Evolutionary conservation across 2,113 vertebrate genomes (phyloP), one percentile per base, ranked within the genome.

Genomic region (Arenaria interpres): DNA sequence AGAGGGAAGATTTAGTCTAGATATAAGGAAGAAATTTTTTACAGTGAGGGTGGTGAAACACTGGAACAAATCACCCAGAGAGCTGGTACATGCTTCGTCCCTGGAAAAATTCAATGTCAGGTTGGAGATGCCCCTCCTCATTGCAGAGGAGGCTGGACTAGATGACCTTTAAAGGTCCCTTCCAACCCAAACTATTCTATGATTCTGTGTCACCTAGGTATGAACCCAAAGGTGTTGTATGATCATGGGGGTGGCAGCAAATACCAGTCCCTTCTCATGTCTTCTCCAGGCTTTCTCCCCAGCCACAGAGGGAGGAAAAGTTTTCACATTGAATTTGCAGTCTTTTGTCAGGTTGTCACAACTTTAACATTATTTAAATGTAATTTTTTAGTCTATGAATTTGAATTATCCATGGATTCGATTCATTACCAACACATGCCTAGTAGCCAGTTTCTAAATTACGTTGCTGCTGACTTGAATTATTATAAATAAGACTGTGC

Each of bases 401-500:
- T 97, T 97, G 90, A 97, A 97, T 97, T 97, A 97, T 93, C 94
- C 92, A 94, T 96, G 95, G 94, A 97, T 97, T 98, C 77, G 53
- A 93, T 97, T 98, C 79, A 97, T 98, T 97, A 96, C n/a, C 76
- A 97, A 63, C 89, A 96, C 72, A 98, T 93, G 93, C 90, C 95
- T 97, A 76, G 57, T 97, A 91, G 89, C 92, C 85, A 93, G 80
- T 97, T 97, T 97, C 89, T 97, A 97, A 98, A 97, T 97, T 90
- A 97, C 76, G 63, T 68, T 97, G 74, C 88, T 97, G 86, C 96
- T 97, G 90, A 96, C 73, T 96, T 97, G 94, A 98, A 96, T 97
- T 96, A 97, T 97, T 97, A 92, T 97, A 97, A 98, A 97, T 97
- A 98, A 98, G 75, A 80, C 67, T 87, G 53, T 97, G 97, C 85